Evolutionary conservation across 1,140 invertebrate species (phyloP), one percentile per base, ranked within the genome.

Genomic region (Epicauta chinensis): DNA sequence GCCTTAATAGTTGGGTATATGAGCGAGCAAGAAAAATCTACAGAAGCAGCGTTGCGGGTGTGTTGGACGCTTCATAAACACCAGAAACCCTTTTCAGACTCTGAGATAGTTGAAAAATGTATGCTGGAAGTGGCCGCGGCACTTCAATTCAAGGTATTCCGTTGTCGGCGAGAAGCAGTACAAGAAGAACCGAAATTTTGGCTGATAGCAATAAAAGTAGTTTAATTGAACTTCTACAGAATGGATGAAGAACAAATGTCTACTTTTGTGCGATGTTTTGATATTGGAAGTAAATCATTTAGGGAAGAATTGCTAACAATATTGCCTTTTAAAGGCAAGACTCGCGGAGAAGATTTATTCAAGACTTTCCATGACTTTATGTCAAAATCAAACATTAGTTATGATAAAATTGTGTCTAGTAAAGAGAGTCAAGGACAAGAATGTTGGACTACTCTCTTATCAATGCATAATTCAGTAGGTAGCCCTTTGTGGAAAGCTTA

Each of bases 131-230:
- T 51, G 31, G 41, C 15, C 41, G 3, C 39, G 40, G 49, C 49
- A 43, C 36, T 13, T n/a, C 17, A 23, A 23, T 23, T 23, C 2
- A 23, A 23, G 17, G 17, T 45, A 37, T 45, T 45, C 41, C 35
- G 37, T 30, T 45, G 36, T 45, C 51, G 29, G 42, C 40, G 45
- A 52, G 51, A 52, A 52, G 51, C 16, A 52, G 38, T 52, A 45
- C 41, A 52, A 45, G 35, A 52, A 45, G 35, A 38, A 52, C 42
- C 2, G 51, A 52, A 45, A 52, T 52, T 52, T 52, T 52, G n/a
- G 41, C 41, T 29, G 42, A 15, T 38, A 42, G 45, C 16, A 52
- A 13, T 13, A 52, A 52, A 52, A 52, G 32, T 23, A 45, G 11
- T 45, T 23, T 43, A 14, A 12, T 16, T 38, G 17, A 45, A 42